These are phyloP conservation scores for Todiramphus saurophagus DNA, from an alignment of 2,113 vertebrate species.

Conservation along the genomic window DNA sequence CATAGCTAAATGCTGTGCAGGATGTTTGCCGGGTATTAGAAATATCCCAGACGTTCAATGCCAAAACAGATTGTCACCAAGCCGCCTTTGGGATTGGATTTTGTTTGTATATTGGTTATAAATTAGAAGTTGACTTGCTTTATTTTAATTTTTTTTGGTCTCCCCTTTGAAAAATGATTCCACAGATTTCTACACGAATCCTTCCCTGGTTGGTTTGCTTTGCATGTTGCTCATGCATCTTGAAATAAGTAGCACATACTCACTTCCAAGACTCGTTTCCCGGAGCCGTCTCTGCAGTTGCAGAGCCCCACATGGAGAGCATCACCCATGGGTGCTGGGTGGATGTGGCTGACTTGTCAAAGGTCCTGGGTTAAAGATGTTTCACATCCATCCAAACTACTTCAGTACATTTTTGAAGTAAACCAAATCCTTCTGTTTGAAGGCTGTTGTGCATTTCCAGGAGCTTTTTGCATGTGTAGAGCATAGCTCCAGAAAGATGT, in stretches of 20 bases:
- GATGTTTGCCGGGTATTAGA: neutral
- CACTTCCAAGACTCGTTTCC: neutral
- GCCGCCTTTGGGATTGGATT: neutral
- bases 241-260: neutral
- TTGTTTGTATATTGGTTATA: neutral
- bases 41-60: neutral
- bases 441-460: neutral
- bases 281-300: neutral
- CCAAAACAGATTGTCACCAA: neutral
- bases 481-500: neutral
- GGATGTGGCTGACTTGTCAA: neutral
- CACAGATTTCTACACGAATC: neutral
- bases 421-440: neutral
- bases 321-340: neutral
- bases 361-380: neutral
- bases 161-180: neutral
- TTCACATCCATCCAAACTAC: neutral
- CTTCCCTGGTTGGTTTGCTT: neutral
- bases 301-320: neutral
- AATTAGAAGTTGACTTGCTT: neutral
- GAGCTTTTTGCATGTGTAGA: neutral
- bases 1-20: neutral
- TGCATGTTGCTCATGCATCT: rapidly evolving
- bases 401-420: neutral
- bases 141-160: neutral